Conservation (phyloP, 2,113 vertebrate genomes). For the Progne subis region DNA sequence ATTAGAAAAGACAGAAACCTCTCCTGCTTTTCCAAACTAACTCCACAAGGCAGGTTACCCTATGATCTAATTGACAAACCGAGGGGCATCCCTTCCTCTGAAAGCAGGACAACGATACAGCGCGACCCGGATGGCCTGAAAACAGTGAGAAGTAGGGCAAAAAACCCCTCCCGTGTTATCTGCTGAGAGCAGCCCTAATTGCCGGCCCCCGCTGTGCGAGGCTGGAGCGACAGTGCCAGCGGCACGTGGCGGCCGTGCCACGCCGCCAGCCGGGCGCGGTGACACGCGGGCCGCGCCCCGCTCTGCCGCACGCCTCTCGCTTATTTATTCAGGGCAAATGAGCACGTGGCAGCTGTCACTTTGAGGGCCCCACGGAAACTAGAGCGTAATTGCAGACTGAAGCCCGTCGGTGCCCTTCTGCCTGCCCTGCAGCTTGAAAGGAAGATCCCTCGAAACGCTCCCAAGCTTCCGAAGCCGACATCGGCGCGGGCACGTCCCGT, state of each 20-base stretch:
- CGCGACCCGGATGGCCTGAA: no score
- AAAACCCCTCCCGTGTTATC: no score
- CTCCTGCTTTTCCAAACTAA: no score
- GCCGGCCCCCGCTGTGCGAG: accelerated
- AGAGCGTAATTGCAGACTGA: accelerated
- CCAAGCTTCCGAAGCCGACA: background rate
- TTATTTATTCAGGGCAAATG: background rate
- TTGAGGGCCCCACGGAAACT: background rate
- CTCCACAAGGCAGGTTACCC: no score
- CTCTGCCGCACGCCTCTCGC: accelerated
- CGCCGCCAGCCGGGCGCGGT: no score
- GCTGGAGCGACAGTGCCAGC: no score
- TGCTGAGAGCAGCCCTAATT: no score
- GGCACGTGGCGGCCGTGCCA: background rate
- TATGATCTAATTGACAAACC: no score
- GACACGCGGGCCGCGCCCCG: background rate
- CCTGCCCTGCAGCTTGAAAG: background rate
- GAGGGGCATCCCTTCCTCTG: no score
- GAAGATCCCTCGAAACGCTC: background rate
- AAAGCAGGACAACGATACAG: no score
- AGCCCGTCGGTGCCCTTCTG: background rate
- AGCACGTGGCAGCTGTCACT: background rate
- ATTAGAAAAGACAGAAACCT: no score
- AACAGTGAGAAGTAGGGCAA: no score
- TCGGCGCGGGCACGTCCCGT: accelerated